Conservation (phyloP, 2,888 invertebrate genomes). For the Lutraria lutraria region DNA sequence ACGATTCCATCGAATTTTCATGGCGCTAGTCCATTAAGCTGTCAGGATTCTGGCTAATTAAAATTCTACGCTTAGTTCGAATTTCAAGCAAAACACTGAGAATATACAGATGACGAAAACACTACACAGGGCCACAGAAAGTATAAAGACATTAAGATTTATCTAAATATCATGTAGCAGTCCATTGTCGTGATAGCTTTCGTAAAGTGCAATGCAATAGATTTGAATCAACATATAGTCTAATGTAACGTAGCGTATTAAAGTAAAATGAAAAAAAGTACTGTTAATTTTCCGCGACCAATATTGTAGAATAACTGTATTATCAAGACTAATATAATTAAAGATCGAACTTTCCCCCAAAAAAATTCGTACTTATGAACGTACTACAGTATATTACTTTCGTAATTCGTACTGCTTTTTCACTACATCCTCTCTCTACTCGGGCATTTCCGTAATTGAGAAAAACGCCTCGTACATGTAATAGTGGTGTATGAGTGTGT, state of each 20-base stretch:
- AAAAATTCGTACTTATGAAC: too few species aligned
- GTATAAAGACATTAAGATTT: background rate
- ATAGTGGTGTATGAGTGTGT: too few species aligned
- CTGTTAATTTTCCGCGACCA: too few species aligned
- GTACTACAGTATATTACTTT: too few species aligned
- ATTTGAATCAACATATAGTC: background rate
- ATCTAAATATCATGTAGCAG: background rate
- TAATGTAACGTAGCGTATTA: background rate
- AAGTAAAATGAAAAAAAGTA: background rate
- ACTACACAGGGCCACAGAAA: background rate
- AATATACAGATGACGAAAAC: background rate
- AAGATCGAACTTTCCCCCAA: too few species aligned
- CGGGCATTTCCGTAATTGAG: too few species aligned
- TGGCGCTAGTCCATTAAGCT: conserved; percentile 15
- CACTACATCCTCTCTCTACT: too few species aligned
- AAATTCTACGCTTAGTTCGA: conserved; percentile 8
- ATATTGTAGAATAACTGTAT: too few species aligned
- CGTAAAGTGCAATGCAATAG: background rate
- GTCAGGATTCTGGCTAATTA: conserved; percentile 20
- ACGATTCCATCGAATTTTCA: background rate
- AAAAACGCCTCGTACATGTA: too few species aligned
- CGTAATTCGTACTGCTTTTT: too few species aligned
- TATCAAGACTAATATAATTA: too few species aligned
- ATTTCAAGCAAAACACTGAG: background rate
- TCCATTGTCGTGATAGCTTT: background rate